Evolutionary conservation across 2,113 vertebrate genomes (phyloP).

Genomic region (Aix galericulata): DNA sequence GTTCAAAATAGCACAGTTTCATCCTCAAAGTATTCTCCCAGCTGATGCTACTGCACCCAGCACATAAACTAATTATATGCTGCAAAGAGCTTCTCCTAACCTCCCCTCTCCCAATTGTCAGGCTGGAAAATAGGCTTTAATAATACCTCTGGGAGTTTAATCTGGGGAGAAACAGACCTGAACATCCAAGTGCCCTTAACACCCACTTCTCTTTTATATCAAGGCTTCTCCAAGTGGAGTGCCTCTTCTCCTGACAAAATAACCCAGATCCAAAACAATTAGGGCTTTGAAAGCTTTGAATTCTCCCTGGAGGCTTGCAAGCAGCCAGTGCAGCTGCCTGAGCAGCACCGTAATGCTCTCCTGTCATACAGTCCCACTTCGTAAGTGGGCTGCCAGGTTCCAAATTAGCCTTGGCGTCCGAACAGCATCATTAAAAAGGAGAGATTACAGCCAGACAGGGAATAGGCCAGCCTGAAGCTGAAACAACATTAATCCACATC

Average conservation of each 20-base stretch:
- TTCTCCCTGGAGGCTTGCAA: not conserved
- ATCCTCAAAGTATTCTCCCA: not conserved
- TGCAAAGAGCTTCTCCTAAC: not conserved
- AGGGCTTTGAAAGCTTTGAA: slow-evolving; percentile 42
- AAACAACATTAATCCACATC: not conserved
- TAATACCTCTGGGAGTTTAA: not conserved
- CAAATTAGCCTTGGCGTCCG: not conserved
- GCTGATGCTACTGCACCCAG: not conserved
- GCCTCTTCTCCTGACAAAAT: slow-evolving; percentile 11
- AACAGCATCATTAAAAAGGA: not conserved
- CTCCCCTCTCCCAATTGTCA: not conserved
- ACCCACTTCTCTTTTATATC: not conserved
- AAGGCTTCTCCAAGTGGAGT: slow-evolving; percentile 11
- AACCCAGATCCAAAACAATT: slow-evolving; percentile 35
- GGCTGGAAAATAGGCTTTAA: slow-evolving; percentile 28
- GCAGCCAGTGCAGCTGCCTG: slow-evolving; percentile 22
- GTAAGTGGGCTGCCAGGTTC: slow-evolving; percentile 2
- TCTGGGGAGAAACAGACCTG: not conserved
- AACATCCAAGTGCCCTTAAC: slow-evolving; percentile 12
- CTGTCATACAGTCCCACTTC: not conserved
- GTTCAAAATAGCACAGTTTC: slow-evolving; percentile 9
- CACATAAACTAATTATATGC: slow-evolving; percentile 2
- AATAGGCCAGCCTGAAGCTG: not conserved
- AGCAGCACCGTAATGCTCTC: slow-evolving; percentile 4
- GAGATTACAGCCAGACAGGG: not conserved